Conservation (phyloP, 2,113 vertebrate genomes). For the Callithrix jacchus region DNA sequence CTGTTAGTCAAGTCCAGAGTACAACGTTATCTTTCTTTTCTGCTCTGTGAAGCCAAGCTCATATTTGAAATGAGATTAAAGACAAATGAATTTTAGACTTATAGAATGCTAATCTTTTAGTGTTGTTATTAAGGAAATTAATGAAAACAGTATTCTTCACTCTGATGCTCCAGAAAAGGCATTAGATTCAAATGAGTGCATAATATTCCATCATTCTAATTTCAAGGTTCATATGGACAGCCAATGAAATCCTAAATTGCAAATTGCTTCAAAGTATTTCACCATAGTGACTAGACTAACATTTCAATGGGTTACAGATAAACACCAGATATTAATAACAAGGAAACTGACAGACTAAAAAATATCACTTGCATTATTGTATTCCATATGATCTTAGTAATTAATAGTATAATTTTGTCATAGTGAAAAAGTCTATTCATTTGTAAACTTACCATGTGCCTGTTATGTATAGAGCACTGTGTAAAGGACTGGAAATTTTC, state of each 20-base stretch:
- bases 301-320: slow-evolving; percentile 80
- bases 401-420: slow-evolving; percentile 61
- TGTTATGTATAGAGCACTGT: neutral
- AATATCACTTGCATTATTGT: slow-evolving; percentile 69
- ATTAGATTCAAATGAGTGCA: slow-evolving; percentile 82
- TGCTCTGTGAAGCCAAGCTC: slow-evolving; percentile 67
- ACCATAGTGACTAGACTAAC: slow-evolving; percentile 79
- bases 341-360: slow-evolving; percentile 68
- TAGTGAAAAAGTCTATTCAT: neutral
- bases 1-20: slow-evolving; percentile 67
- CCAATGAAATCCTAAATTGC: slow-evolving; percentile 72
- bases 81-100: slow-evolving; percentile 78
- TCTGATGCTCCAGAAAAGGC: slow-evolving; percentile 79
- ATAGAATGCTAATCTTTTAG: slow-evolving; percentile 77
- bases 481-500: neutral
- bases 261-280: slow-evolving; percentile 73
- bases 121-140: slow-evolving; percentile 83
- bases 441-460: neutral
- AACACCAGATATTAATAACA: slow-evolving; percentile 76
- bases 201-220: slow-evolving; percentile 83
- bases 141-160: slow-evolving; percentile 82
- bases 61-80: slow-evolving; percentile 79
- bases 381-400: slow-evolving; percentile 75
- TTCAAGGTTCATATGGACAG: slow-evolving; percentile 79
- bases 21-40: slow-evolving; percentile 71